Percentiles rank a stretch among this genome's conserved stretches.
These are phyloP conservation scores for Premnoplex brunnescens DNA, from an alignment of 2,797 vertebrate species.

Conservation along the genomic window DNA sequence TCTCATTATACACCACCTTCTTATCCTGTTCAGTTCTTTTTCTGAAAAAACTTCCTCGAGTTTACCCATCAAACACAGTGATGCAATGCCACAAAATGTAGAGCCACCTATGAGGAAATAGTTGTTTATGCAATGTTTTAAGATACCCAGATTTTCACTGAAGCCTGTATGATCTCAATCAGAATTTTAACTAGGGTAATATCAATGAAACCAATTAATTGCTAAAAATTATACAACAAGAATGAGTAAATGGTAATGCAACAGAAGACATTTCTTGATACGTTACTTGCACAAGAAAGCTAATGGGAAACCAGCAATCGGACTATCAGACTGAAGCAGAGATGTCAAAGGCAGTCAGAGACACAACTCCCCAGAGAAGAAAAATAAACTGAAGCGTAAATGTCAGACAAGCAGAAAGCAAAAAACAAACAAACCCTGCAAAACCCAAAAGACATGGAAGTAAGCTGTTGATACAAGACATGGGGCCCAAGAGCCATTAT, in stretches of 20 bases:
- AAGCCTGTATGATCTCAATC: neutral
- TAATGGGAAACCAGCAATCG: neutral
- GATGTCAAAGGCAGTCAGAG: neutral
- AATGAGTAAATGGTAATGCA: neutral
- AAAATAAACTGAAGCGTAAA: neutral
- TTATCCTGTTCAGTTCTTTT: slow-evolving; percentile 69
- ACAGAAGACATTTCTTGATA: neutral
- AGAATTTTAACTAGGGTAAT: neutral
- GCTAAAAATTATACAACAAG: neutral
- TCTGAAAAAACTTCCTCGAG: slow-evolving; percentile 88
- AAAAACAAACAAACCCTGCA: neutral
- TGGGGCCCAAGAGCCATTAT: neutral
- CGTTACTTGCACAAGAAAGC: neutral
- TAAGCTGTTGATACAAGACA: neutral
- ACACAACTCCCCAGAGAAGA: neutral
- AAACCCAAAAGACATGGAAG: neutral
- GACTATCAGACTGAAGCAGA: neutral
- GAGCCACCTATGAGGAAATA: slow-evolving; percentile 83
- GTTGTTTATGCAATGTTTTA: neutral
- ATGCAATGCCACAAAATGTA: slow-evolving; percentile 91
- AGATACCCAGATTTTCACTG: neutral
- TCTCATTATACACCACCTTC: neutral
- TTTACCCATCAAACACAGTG: slow-evolving; percentile 90
- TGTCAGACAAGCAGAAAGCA: neutral
- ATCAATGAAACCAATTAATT: neutral